These are phyloP conservation scores for Drosophila pandora DNA, from an alignment of 1,140 invertebrate genomes.

Conservation along the genomic window DNA sequence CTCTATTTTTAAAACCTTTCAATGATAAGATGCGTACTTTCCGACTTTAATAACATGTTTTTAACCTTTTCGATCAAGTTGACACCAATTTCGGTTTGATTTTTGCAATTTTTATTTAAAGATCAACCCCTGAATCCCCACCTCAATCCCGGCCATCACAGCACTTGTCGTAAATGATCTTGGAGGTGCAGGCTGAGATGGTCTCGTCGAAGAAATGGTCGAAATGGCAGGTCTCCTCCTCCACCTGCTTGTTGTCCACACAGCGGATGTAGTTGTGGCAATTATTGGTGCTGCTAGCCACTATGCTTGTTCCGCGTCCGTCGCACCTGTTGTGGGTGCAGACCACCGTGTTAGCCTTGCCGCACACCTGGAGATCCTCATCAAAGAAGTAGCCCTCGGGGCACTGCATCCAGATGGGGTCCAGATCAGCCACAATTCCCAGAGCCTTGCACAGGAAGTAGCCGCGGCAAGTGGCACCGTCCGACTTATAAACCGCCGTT, in stretches of 20 bases:
- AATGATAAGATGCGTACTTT: neutral
- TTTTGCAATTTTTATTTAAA: neutral
- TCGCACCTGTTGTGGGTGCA: slow-evolving; percentile 74
- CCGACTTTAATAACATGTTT: slow-evolving; percentile 2
- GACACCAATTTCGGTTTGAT: neutral
- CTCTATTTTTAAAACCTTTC: slow-evolving; percentile 16
- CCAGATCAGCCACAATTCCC: slow-evolving; percentile 41
- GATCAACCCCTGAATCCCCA: neutral
- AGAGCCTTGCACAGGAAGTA: slow-evolving; percentile 63
- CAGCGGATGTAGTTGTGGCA: slow-evolving; percentile 70
- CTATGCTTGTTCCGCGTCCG: slow-evolving; percentile 64
- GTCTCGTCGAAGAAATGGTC: slow-evolving; percentile 73
- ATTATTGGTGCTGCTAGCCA: slow-evolving; percentile 61
- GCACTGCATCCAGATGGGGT: slow-evolving; percentile 66
- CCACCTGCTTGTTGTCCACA: slow-evolving; percentile 35
- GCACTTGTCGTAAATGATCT: slow-evolving; percentile 65
- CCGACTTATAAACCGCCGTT: slow-evolving; percentile 19
- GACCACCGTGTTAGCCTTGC: slow-evolving; percentile 38
- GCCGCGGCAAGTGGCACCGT: slow-evolving; percentile 70
- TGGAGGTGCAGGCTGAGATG: slow-evolving; percentile 42
- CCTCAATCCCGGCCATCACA: slow-evolving; percentile 59
- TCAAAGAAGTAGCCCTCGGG: slow-evolving; percentile 64
- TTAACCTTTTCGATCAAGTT: neutral
- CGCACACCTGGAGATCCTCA: slow-evolving; percentile 29
- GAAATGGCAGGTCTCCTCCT: slow-evolving; percentile 46